These are phyloP conservation scores for Haliclystus octoradiatus DNA, from an alignment of 30 jellyfish, hydroid and myxozoan genomes.

Conservation along the genomic window DNA sequence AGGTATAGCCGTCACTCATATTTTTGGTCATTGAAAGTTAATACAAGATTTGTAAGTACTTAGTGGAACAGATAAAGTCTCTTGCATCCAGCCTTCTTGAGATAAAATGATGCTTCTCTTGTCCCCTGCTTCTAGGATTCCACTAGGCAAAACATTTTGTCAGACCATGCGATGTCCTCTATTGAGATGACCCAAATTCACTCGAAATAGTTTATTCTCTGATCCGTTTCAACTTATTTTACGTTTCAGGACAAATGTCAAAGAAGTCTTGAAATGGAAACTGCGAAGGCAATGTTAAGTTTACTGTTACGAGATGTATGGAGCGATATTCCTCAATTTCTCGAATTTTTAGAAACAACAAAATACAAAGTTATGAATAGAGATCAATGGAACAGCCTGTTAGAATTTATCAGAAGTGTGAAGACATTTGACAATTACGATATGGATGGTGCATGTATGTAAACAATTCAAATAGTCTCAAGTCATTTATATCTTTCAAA, in stretches of 20 bases:
- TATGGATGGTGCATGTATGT: conserved; percentile 95
- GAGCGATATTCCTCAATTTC: conserved; percentile 54
- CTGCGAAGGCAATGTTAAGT: conserved; percentile 85
- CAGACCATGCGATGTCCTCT: too few relatives aligned
- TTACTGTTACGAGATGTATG: conserved; percentile 64
- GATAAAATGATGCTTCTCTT: too few relatives aligned
- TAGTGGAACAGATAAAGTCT: too few relatives aligned
- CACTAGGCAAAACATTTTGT: too few relatives aligned
- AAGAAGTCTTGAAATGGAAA: conserved; percentile 79
- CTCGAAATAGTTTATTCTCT: too few relatives aligned
- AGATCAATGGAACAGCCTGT: conserved; percentile 95
- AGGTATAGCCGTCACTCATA: not conserved
- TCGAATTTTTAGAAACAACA: conserved; percentile 68
- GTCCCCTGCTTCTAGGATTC: too few relatives aligned
- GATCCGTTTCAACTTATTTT: too few relatives aligned
- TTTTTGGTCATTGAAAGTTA: too few relatives aligned
- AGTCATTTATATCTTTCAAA: not conserved
- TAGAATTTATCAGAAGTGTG: conserved; percentile 89
- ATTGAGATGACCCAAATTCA: too few relatives aligned
- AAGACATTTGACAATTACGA: conserved; percentile 66
- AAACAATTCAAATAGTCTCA: not conserved
- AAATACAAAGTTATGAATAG: conserved; percentile 77
- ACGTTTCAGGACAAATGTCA: conserved; percentile 78
- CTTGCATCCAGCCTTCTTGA: too few relatives aligned
- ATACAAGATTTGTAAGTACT: too few relatives aligned